A percentile compares a stretch with the other conserved stretches of the same genome.
phyloP scores from a whole-genome alignment of 2,888 invertebrate species.

The Omphaloscelis lunosa region DNA sequence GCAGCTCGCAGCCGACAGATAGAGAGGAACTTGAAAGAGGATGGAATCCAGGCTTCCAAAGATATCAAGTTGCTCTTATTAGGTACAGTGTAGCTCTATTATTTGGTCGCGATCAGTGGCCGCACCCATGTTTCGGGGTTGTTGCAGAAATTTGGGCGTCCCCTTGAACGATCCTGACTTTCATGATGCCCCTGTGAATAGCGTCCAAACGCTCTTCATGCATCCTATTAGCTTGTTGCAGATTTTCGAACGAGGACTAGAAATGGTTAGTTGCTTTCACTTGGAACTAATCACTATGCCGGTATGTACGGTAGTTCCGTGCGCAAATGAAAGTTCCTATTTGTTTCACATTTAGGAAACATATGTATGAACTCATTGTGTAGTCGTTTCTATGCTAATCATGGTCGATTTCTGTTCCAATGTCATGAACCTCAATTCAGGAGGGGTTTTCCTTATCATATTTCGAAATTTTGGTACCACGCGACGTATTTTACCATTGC shows the following conservation, averaged over 20 bases:
- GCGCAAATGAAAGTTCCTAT: slow-evolving; percentile 83
- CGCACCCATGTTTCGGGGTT: slow-evolving; percentile 83
- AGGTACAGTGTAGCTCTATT: slow-evolving; percentile 92
- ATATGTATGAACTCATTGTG: slow-evolving; percentile 63
- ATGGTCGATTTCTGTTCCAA: slow-evolving; percentile 50
- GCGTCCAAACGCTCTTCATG: slow-evolving; percentile 51
- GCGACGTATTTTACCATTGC: slow-evolving; percentile 21
- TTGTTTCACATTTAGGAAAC: slow-evolving; percentile 75
- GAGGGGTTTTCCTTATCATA: slow-evolving; percentile 53
- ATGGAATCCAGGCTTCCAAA: slow-evolving; percentile 99
- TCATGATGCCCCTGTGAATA: slow-evolving; percentile 47
- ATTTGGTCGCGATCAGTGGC: slow-evolving; percentile 71
- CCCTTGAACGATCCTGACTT: slow-evolving; percentile 51
- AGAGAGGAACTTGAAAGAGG: slow-evolving; percentile 99
- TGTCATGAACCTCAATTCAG: slow-evolving; percentile 36
- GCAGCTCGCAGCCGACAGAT: slow-evolving; percentile 99
- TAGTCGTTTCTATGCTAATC: slow-evolving; percentile 60
- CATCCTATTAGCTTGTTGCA: slow-evolving; percentile 44
- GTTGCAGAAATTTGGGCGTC: slow-evolving; percentile 63
- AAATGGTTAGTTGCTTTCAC: slow-evolving; percentile 79
- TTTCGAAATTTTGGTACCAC: slow-evolving; percentile 43
- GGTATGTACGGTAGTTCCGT: slow-evolving; percentile 81
- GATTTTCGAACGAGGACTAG: slow-evolving; percentile 41
- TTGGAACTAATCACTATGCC: slow-evolving; percentile 83
- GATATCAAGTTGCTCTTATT: slow-evolving; percentile 99